Conservation (phyloP, 1,140 invertebrate genomes). For the Zaprionus tsacasi region DNA sequence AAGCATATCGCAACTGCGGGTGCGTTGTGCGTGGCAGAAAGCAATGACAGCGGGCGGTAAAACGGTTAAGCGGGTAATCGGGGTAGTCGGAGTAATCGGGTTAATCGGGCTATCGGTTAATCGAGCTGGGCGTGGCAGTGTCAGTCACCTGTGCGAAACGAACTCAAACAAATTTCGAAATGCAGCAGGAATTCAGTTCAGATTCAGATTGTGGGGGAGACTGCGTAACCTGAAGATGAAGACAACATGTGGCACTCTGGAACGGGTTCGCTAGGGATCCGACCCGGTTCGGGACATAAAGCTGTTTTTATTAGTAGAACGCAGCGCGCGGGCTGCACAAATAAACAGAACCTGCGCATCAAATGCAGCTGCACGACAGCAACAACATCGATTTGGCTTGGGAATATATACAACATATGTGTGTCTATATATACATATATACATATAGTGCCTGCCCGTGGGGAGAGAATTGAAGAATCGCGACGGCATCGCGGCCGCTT, state of each 20-base stretch:
- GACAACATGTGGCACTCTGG: slow-evolving; percentile 38
- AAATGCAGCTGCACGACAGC: slow-evolving; percentile 37
- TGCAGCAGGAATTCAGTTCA: background rate
- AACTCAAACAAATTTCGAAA: background rate
- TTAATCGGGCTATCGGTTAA: background rate
- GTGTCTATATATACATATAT: background rate
- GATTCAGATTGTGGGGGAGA: no score
- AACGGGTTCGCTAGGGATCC: background rate
- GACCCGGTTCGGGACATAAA: slow-evolving; percentile 10
- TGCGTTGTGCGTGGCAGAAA: slow-evolving; percentile 6
- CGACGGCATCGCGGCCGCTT: slow-evolving; percentile 66
- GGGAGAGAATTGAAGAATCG: slow-evolving; percentile 47
- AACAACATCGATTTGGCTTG: slow-evolving; percentile 25
- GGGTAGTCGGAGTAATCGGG: background rate
- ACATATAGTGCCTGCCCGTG: background rate
- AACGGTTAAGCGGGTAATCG: background rate
- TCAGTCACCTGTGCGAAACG: slow-evolving; percentile 3
- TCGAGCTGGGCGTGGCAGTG: background rate
- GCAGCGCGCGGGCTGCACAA: slow-evolving; percentile 22
- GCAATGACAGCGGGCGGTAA: background rate
- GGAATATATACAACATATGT: background rate
- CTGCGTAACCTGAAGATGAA: background rate
- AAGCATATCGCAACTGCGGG: slow-evolving; percentile 69
- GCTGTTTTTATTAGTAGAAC: slow-evolving; percentile 40
- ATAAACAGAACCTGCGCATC: slow-evolving; percentile 45